phyloP scores from a whole-genome alignment of 2,113 vertebrate genomes.

The Xenotilapia longispinis region DNA sequence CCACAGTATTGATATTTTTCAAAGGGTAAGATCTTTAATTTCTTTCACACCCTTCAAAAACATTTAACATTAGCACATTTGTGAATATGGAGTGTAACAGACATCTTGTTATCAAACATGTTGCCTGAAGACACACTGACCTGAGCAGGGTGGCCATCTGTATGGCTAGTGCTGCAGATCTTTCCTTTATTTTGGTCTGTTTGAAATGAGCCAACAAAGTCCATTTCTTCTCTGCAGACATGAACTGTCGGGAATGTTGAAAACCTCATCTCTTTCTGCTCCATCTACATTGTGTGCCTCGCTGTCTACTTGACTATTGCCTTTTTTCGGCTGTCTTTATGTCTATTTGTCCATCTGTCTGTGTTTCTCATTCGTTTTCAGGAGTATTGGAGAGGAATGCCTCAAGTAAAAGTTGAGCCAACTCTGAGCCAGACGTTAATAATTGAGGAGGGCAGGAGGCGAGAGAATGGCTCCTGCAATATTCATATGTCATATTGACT shows the following conservation, averaged over 20 bases:
- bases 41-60: not conserved
- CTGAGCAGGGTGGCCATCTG: not conserved
- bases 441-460: constrained; percentile 68
- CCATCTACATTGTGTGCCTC: not conserved
- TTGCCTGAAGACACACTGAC: not conserved
- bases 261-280: not conserved
- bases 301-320: not conserved
- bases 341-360: constrained; percentile 2
- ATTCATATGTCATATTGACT: constrained; percentile 79
- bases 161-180: not conserved
- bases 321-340: not conserved
- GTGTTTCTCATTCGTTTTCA: constrained; percentile 20
- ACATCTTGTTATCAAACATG: not conserved
- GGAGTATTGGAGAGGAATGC: constrained; percentile 5
- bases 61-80: not conserved
- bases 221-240: not conserved
- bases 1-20: not conserved
- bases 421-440: constrained; percentile 67
- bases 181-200: not conserved
- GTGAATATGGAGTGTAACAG: not conserved
- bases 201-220: not conserved
- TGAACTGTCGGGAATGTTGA: not conserved
- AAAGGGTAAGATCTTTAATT: not conserved
- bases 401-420: constrained; percentile 54
- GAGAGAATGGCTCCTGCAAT: constrained; percentile 73